Evolutionary conservation across 1,140 invertebrate genomes (phyloP), one percentile per base, ranked within the genome.

Genomic region (Procambarus virginalis): DNA sequence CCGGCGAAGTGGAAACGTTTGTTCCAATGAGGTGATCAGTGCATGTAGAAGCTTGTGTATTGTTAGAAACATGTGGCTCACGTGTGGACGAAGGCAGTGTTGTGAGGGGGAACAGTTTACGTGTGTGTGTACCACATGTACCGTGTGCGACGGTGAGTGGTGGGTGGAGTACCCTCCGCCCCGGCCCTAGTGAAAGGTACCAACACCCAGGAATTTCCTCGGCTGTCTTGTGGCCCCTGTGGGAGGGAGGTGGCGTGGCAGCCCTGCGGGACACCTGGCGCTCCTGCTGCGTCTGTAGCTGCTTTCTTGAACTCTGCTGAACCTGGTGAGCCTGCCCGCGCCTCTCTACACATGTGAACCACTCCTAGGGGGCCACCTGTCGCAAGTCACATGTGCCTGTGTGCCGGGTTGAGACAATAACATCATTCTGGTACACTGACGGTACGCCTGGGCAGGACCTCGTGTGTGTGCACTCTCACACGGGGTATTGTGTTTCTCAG

Each of bases 191-290:
- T 79, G 77, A 79, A 79, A 79, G 77, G 77, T 79, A 79, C 34
- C 34, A 34, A 79, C 77, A 51, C 77, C 45, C 46, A 51, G 77
- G 77, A 48, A 79, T 79, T 79, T 79, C 77, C 77, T 79, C 46
- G 46, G 2, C 77, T 46, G 46, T 79, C 14, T 17, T 49, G 77
- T 17, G n/a, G 48, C 49, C 48, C 45, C 12, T 49, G 5, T 79
- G 12, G 45, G 14, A n/a, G 14, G 4, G 64, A 10, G 12, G 60
- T 17, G 20, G 60, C 10, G 20, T 68, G 20, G 8, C 55, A 58
- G 14, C 1, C 51, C 51, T 55, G 1, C 51, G 2, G 12, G 12
- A 68, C 64, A 17, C 12, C 64, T 68, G 64, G 4, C 20, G 14
- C 64, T 68, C 20, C 64, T 68, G 64, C 64, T 20, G 64, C 5